Base-by-base conservation (phyloP, 2,113 vertebrate species). In the Osmerus mordax region DNA sequence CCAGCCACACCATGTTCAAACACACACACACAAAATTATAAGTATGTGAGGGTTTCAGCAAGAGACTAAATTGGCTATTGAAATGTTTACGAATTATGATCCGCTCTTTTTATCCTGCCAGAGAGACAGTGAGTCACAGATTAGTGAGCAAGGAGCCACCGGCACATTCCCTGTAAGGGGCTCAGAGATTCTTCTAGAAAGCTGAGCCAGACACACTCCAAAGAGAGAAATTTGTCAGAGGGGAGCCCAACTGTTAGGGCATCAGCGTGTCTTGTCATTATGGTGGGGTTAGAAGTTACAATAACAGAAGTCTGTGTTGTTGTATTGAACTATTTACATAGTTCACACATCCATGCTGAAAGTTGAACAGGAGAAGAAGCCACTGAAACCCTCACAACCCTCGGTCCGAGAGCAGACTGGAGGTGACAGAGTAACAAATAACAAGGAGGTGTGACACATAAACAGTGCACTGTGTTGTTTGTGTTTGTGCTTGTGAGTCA, bases 1-100 rank as follows among this genome's bases (percentile, higher is more conserved):
- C n/a, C n/a, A n/a, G n/a, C n/a, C 23, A 56, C 52, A 51, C 76
- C n/a, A 54, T 25, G 25, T 51, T 8, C 68, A 70, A 66, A 25
- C 16, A 78, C 61, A 67, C 66, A 67, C 66, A n/a, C 53, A 32
- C 25, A 4, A 11, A n/a, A 16, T 14, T 67, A 70, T 64, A 80
- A 73, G 81, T 73, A 83, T 75, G 77, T 83, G 73, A 74, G 73
- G 72, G 79, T 72, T 80, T 64, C 32, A 9, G 61, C 28, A 9
- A 21, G 81, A 83, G 55, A 81, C 76, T 71, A 76, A 69, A 78
- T 61, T 74, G 72, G 79, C 80, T 75, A 78, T 78, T 84, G 75
- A 87, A 82, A 65, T 77, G 73, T 71, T 80, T 74, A 83, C 41
- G 21, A 80, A 18, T 78, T 79, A 75, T 83, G 70, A 85, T 84